These are phyloP conservation scores for Mycteria americana DNA, from an alignment of 2,797 vertebrate genomes.

Conservation along the genomic window DNA sequence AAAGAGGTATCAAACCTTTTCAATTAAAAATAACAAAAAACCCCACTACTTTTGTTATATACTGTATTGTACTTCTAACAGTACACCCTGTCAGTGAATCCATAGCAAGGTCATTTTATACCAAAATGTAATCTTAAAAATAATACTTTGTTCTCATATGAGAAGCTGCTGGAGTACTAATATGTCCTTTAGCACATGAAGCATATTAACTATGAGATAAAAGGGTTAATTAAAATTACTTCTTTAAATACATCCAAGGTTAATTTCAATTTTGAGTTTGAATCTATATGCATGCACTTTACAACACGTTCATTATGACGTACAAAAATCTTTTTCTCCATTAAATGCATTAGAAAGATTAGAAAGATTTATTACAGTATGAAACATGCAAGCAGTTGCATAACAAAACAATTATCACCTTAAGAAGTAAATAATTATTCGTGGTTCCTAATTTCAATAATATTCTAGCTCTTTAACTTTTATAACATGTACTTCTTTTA, in stretches of 20 bases:
- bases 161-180: not conserved
- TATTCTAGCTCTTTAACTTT: not conserved
- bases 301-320: not conserved
- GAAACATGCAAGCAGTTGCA: not conserved
- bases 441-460: not conserved
- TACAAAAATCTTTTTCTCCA: not conserved
- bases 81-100: not conserved
- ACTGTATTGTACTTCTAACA: not conserved
- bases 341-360: not conserved
- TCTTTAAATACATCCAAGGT: not conserved
- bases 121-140: conserved; percentile 32
- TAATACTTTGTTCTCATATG: not conserved
- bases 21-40: not conserved
- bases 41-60: not conserved
- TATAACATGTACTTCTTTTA: not conserved
- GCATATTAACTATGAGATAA: not conserved
- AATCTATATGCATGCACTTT: not conserved
- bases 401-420: not conserved
- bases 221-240: conserved; percentile 21
- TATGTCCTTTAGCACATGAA: not conserved
- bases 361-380: not conserved
- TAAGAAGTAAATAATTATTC: not conserved
- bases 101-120: not conserved
- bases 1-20: not conserved
- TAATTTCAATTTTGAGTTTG: not conserved